Evolutionary conservation across 2,113 vertebrate species (phyloP).

Genomic region (Chamaea fasciata): DNA sequence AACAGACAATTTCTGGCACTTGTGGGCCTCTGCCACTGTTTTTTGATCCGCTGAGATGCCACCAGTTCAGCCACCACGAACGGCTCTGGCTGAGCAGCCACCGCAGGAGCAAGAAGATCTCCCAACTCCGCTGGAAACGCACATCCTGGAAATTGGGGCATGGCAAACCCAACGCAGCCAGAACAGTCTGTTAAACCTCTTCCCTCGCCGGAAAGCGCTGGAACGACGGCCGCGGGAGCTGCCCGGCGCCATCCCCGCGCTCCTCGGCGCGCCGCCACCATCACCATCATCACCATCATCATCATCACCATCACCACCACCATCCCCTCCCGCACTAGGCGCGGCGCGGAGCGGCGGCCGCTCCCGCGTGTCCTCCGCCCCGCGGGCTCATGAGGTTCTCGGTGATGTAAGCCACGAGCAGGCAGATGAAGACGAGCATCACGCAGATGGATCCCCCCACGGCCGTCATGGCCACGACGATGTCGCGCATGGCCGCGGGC

Average conservation of each 20-base stretch:
- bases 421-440: constrained; percentile 96
- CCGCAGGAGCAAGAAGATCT: background rate
- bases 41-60: background rate
- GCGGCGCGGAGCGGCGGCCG: background rate
- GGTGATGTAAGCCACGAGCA: constrained; percentile 95
- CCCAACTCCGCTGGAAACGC: background rate
- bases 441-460: constrained; percentile 97
- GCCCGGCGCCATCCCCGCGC: background rate
- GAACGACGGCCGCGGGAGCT: background rate
- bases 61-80: accelerated
- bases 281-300: accelerated
- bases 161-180: background rate
- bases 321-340: background rate
- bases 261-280: background rate
- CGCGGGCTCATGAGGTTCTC: constrained; percentile 85
- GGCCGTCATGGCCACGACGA: constrained; percentile 96
- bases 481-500: constrained; percentile 89
- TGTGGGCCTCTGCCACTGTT: background rate
- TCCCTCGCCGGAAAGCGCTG: background rate
- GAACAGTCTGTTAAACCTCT: background rate
- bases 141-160: accelerated
- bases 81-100: background rate
- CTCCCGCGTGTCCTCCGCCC: constrained; percentile 20
- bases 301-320: accelerated
- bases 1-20: background rate